Base-by-base conservation (phyloP, 2,888 invertebrate species). In the Griposia aprilina region DNA sequence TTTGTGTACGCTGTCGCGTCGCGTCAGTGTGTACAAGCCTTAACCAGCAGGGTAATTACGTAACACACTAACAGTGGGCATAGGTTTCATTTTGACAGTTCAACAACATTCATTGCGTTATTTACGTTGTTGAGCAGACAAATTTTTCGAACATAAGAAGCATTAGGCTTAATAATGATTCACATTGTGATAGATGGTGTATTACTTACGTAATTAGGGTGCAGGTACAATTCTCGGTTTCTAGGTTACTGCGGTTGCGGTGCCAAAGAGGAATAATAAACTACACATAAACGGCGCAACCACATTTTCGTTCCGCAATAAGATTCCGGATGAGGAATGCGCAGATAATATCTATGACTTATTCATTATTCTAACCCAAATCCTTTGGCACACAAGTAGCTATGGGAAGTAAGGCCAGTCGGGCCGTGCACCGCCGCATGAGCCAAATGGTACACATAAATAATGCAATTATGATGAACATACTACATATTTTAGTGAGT, bases 291-390 rank as follows among this genome's bases (percentile, higher is more conserved):
- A 76, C 41, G 62, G n/a, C 71, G 76, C 81, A 85, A 66, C 83
- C 69, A 66, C 41, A 85, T 71, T 74, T 66, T 55, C 71, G 50
- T 74, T 71, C 11, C 20, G 30, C 65, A 36, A 81, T 72, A 85
- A 85, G 41, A 74, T 60, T 55, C 59, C 45, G 59, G 55, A 81
- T 76, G 81, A 81, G 69, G 55, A 80, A 81, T 81, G 57, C 36
- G n/a, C 59, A 71, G 76, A 87, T 81, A 84, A 70, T 84, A 79
- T 79, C 69, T 86, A 78, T 80, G 80, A 83, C 76, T 78, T 76
- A 81, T 76, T 67, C 78, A 86, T 83, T 86, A 86, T 80, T 84
- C 80, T 81, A 87, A 65, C 77, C 84, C 57, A 72, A 81, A 87
- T 84, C 73, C 75, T 80, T 87, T 86, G 84, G 84, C 84, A 83